A percentile compares a stretch with the other conserved stretches of the same genome.
Conservation (phyloP, 1,140 invertebrate genomes). For the Pemphigus obesinymphae region DNA sequence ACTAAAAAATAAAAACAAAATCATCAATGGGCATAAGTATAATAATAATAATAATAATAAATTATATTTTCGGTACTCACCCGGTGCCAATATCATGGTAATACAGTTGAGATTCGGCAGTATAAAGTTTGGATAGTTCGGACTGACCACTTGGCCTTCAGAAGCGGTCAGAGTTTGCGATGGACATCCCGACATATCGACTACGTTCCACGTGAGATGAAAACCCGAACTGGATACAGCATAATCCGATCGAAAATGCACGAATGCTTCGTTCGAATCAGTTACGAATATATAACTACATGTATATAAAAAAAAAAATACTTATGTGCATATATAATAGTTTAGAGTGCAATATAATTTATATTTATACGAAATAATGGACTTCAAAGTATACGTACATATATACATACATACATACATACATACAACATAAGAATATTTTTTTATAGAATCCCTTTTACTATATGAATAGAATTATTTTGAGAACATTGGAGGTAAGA, state of each 20-base stretch:
- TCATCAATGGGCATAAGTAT: too few species aligned
- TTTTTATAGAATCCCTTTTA: too few species aligned
- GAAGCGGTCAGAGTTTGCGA: constrained; percentile 60
- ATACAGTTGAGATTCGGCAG: constrained; percentile 64
- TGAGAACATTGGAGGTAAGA: too few species aligned
- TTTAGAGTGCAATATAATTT: too few species aligned
- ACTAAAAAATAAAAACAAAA: constrained; percentile 48
- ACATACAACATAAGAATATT: too few species aligned
- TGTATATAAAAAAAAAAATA: too few species aligned
- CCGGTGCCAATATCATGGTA: constrained; percentile 61
- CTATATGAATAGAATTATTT: too few species aligned
- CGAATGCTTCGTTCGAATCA: constrained; percentile 55
- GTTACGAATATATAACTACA: constrained; percentile 60
- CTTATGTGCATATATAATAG: too few species aligned
- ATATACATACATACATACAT: too few species aligned
- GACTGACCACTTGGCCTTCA: constrained; percentile 57
- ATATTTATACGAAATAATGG: too few species aligned
- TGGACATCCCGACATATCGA: constrained; percentile 64
- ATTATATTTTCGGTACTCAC: constrained; percentile 46
- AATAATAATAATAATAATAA: too few species aligned
- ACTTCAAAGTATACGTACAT: too few species aligned
- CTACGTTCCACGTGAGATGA: constrained; percentile 60
- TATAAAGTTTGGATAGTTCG: constrained; percentile 65
- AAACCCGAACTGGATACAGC: constrained; percentile 63
- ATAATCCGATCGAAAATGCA: constrained; percentile 68